Conservation (phyloP, 2,113 vertebrate species). For the Chamaetylas fuelleborni region DNA sequence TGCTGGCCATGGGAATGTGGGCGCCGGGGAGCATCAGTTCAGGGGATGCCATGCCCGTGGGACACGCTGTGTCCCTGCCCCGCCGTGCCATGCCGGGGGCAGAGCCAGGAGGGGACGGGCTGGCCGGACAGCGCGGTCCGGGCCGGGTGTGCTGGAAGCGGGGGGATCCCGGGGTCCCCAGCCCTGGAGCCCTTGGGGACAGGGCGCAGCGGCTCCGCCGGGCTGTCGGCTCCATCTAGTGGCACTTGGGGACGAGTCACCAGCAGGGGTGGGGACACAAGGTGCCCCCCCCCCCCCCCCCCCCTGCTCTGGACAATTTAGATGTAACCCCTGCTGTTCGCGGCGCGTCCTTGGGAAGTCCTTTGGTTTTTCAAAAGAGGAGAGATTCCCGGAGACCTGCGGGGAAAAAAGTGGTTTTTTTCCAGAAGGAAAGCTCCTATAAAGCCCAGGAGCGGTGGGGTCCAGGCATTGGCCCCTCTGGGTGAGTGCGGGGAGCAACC, state of each 20-base stretch:
- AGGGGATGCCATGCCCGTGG: background rate
- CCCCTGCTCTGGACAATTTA: background rate
- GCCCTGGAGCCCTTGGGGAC: background rate
- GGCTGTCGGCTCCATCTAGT: conserved; percentile 52
- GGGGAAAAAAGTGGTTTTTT: rapidly evolving
- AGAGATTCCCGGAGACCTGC: background rate
- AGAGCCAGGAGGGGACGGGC: background rate
- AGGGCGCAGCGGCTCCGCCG: background rate
- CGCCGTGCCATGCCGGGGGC: background rate
- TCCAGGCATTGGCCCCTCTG: background rate
- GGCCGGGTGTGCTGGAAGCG: rapidly evolving
- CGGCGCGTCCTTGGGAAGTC: background rate
- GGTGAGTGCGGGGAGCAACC: background rate
- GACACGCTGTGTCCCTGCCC: background rate
- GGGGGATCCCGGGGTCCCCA: background rate
- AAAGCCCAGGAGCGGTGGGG: background rate
- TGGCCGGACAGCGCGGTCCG: background rate
- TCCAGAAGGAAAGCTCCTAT: background rate
- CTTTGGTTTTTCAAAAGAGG: background rate
- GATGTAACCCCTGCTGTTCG: background rate
- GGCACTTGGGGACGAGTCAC: background rate
- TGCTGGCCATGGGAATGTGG: no score
- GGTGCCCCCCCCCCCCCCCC: background rate
- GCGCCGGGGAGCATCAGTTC: background rate
- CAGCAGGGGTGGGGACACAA: background rate